Base-by-base conservation (phyloP, 2,888 invertebrate species). In the Deilephila porcellus region DNA sequence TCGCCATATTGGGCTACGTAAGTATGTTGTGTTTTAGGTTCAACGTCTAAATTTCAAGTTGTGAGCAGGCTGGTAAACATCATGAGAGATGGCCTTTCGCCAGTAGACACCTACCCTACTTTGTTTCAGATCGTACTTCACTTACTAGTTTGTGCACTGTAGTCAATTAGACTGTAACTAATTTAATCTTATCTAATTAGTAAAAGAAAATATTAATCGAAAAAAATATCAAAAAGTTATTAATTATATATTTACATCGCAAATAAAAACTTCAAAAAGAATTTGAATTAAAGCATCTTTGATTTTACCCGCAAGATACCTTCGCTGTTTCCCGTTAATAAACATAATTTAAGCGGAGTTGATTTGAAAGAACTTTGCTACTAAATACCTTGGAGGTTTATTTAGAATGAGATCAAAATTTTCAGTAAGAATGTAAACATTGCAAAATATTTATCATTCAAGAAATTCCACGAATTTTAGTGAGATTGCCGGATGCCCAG, bases 371-470 rank as follows among this genome's bases (percentile, higher is more conserved):
- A 56, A 34, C n/a, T 34, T 56, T 32, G 56, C 71, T n/a, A 20
- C 25, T 45, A 45, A 60, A 45, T 71, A 20, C 45, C 19, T 1
- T 60, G 17, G 60, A n/a, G 25, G 52, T 60, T 37, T 19, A 45
- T 7, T 71, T 60, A 37, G 45, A 71, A 11, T 37, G 37, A 71
- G 59, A 34, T 34, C 53, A n/a, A 71, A 37, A 45, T 60, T 25
- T 34, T 20, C 19, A 59, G 71, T 25, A 34, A 45, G 60, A 71
- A 71, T 11, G 19, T 6, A 60, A 71, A 71, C 7, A 71, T 71
- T 60, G 25, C 59, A 71, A 71, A 37, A 71, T 60, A 4, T 70
- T 70, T 56, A 71, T 45, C 7, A 7, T 25, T 17, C 20, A 52
- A 67, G 25, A 45, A 67, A 52, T 67, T 67, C 17, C 52, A 64